These are phyloP conservation scores for Zaprionus camerounensis DNA, from an alignment of 1,140 invertebrate species.

Conservation along the genomic window DNA sequence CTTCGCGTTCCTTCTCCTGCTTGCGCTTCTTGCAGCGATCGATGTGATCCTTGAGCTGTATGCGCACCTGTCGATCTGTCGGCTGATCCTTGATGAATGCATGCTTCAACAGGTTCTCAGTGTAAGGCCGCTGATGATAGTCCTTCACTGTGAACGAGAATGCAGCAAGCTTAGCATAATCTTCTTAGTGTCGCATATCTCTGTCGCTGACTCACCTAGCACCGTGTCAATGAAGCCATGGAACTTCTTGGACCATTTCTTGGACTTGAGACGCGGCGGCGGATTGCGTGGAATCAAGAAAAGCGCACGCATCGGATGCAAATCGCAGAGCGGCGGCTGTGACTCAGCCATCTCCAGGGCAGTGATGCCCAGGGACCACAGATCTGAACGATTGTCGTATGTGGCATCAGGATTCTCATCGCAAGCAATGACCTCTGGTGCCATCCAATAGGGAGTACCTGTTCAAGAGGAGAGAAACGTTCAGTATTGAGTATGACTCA, in stretches of 20 bases:
- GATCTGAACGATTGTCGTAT: constrained; percentile 99
- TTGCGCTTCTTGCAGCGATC: constrained; percentile 98
- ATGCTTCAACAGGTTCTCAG: constrained; percentile 98
- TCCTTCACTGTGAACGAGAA: constrained; percentile 92
- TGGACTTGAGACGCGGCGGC: constrained; percentile 97
- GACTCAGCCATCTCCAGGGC: constrained; percentile 99
- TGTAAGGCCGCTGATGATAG: constrained; percentile 98
- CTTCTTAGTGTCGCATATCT: not conserved
- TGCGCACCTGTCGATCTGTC: constrained; percentile 98
- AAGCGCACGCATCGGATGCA: constrained; percentile 99
- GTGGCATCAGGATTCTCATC: constrained; percentile 99
- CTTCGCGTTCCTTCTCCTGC: constrained; percentile 94
- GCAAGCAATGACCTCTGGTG: constrained; percentile 99
- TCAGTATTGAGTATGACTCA: constrained; percentile 7
- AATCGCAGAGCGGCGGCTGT: constrained; percentile 98
- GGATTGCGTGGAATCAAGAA: constrained; percentile 99
- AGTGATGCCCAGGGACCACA: constrained; percentile 99
- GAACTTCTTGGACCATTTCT: constrained; percentile 99
- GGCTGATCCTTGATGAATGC: constrained; percentile 98
- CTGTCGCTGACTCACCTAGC: constrained; percentile 77
- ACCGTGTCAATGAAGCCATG: constrained; percentile 90
- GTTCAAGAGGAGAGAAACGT: not conserved
- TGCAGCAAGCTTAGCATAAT: not conserved
- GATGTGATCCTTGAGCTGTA: constrained; percentile 99
- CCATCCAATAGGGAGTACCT: constrained; percentile 98